These are phyloP conservation scores for Phyllotreta cruciferae DNA, from an alignment of 2,888 invertebrate genomes.

Conservation along the genomic window DNA sequence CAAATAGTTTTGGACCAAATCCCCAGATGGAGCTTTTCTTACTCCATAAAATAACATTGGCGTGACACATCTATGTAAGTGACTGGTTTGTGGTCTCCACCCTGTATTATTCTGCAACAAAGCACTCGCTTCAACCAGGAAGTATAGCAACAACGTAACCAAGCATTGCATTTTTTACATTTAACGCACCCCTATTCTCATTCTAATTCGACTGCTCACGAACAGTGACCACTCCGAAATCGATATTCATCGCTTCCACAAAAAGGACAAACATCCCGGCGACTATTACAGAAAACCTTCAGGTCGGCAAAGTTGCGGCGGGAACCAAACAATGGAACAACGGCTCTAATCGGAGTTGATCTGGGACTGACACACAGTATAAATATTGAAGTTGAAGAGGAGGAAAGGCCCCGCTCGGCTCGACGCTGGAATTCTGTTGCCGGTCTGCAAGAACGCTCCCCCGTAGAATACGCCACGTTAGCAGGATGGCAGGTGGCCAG, in stretches of 20 bases:
- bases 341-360: conserved; percentile 25
- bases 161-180: no score
- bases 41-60: no score
- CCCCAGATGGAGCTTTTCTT: no score
- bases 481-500: conserved; percentile 31
- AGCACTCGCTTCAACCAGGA: no score
- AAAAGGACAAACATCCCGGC: conserved; percentile 2
- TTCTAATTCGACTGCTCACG: no score
- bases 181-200: no score
- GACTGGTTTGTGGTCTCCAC: no score
- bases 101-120: no score
- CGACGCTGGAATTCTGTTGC: conserved; percentile 15
- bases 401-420: conserved; percentile 14
- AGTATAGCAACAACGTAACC: no score
- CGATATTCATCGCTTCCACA: neutral
- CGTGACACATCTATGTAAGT: no score
- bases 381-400: conserved; percentile 34
- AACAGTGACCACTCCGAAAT: neutral
- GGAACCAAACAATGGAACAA: conserved; percentile 21
- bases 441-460: conserved; percentile 31
- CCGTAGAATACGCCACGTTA: conserved; percentile 15
- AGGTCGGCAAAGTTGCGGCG: neutral
- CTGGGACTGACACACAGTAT: conserved; percentile 29
- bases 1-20: no score
- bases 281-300: conserved; percentile 3